Conservation (phyloP, 2,113 vertebrate species). For the Hypomesus transpacificus region DNA sequence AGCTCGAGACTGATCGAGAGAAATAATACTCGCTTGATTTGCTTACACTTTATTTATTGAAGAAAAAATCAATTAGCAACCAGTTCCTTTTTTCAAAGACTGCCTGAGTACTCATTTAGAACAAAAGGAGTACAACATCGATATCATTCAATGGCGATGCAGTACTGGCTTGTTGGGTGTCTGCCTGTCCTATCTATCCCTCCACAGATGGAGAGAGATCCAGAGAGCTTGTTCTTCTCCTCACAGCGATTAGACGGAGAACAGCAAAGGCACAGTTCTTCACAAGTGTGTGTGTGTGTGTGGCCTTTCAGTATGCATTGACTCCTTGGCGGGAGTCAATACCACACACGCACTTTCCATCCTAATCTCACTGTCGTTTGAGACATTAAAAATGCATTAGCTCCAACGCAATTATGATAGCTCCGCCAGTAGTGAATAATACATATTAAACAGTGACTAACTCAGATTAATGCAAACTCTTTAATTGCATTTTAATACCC, state of each 20-base stretch:
- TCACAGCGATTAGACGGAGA: neutral
- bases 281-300: constrained; percentile 2
- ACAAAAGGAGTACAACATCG: too few relatives aligned
- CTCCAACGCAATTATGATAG: constrained; percentile 49
- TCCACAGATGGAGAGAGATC: constrained; percentile 6
- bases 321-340: constrained; percentile 37
- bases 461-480: constrained; percentile 44
- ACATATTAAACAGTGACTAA: constrained; percentile 52
- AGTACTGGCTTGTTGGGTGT: neutral
- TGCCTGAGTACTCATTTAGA: too few relatives aligned
- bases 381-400: constrained; percentile 60
- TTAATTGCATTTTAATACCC: constrained; percentile 54
- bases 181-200: neutral
- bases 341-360: constrained; percentile 34
- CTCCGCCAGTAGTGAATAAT: constrained; percentile 54
- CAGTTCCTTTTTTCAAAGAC: too few relatives aligned
- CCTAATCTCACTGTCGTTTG: constrained; percentile 36
- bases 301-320: constrained; percentile 29
- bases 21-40: too few relatives aligned
- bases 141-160: neutral
- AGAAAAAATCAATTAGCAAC: too few relatives aligned
- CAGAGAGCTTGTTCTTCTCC: constrained; percentile 11
- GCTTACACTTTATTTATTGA: too few relatives aligned
- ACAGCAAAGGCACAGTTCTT: constrained; percentile 8
- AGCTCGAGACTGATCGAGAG: too few relatives aligned